Evolutionary conservation across 2,113 vertebrate genomes (phyloP).

Genomic region (Laterallus jamaicensis): DNA sequence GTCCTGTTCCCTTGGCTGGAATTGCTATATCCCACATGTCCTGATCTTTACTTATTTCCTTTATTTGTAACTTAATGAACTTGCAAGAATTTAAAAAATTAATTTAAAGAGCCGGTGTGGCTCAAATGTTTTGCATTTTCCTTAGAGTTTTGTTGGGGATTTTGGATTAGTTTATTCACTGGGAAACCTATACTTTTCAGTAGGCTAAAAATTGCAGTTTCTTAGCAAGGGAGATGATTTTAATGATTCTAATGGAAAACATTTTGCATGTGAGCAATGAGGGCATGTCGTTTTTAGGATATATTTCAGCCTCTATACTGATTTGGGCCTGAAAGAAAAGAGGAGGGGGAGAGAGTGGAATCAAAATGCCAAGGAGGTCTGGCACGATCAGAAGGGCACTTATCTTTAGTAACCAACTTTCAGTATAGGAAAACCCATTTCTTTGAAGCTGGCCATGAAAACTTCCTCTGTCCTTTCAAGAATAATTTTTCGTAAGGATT

Average conservation of each 20-base stretch:
- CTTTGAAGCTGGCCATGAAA: background rate
- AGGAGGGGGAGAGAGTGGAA: background rate
- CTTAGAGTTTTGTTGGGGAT: background rate
- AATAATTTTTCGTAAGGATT: background rate
- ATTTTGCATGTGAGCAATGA: background rate
- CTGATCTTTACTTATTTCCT: background rate
- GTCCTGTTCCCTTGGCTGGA: background rate
- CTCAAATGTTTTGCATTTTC: background rate
- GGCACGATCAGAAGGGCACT: background rate
- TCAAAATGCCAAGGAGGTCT: background rate
- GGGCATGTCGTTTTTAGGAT: background rate
- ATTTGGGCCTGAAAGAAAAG: background rate
- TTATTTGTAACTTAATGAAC: background rate
- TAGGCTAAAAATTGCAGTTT: background rate
- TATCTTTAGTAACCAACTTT: background rate
- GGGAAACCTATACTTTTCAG: background rate
- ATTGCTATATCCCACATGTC: accelerated
- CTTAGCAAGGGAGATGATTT: background rate
- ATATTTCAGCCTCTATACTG: background rate
- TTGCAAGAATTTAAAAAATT: background rate
- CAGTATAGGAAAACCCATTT: background rate
- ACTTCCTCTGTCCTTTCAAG: background rate
- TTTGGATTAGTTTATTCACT: background rate
- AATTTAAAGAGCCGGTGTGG: background rate
- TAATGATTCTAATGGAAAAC: background rate